These are phyloP conservation scores for Cyprinodon variegatus DNA, from an alignment of 2,113 vertebrate species.

Conservation along the genomic window DNA sequence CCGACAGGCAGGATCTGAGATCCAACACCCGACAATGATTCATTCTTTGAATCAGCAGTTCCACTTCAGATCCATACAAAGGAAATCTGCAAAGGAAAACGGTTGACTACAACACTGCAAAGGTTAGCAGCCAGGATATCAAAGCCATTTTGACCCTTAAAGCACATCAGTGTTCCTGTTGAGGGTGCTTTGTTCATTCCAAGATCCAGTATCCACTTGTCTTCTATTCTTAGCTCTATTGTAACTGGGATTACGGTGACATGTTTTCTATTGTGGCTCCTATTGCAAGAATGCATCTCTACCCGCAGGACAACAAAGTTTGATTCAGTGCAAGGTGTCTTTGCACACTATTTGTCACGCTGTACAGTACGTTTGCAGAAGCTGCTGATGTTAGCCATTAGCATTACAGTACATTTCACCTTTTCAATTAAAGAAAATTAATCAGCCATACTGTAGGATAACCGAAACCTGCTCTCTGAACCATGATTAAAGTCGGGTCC, in stretches of 20 bases:
- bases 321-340: slow-evolving; percentile 41
- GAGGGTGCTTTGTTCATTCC: slow-evolving; percentile 52
- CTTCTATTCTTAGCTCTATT: slow-evolving; percentile 74
- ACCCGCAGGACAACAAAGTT: slow-evolving; percentile 37
- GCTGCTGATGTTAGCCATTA: not conserved
- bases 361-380: not conserved
- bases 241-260: slow-evolving; percentile 67
- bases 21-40: slow-evolving; percentile 15
- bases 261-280: slow-evolving; percentile 63
- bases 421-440: no score
- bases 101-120: slow-evolving; percentile 47
- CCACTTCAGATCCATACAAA: slow-evolving; percentile 41
- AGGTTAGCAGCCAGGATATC: slow-evolving; percentile 63
- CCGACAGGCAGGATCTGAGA: slow-evolving; percentile 9
- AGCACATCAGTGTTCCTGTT: slow-evolving; percentile 56
- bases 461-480: no score
- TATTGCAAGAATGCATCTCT: slow-evolving; percentile 59
- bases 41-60: slow-evolving; percentile 14
- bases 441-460: no score
- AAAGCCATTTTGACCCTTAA: slow-evolving; percentile 55
- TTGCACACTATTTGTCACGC: slow-evolving; percentile 35
- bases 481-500: no score
- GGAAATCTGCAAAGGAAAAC: slow-evolving; percentile 40
- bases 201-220: slow-evolving; percentile 69
- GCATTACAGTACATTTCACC: no score